phyloP scores from a whole-genome alignment of 1,140 invertebrate species.

The Wiebesia pumilae region DNA sequence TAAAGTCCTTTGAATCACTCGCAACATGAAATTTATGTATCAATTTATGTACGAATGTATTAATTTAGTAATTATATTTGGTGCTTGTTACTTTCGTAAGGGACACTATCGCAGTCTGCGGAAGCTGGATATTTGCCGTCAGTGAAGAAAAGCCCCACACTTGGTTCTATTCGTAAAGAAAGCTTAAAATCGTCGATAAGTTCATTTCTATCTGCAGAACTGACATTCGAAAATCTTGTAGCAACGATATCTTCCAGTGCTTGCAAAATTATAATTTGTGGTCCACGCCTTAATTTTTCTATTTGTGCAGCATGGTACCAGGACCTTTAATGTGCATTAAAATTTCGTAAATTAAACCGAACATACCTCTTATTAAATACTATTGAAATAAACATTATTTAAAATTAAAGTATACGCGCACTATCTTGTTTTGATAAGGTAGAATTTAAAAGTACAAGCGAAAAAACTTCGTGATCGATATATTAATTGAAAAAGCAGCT shows the following conservation, averaged over 20 bases:
- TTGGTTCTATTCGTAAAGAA: conserved; percentile 33
- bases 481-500: no score
- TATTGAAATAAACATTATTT: no score
- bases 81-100: conserved; percentile 42
- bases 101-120: conserved; percentile 41
- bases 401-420: no score
- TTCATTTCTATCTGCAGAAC: conserved; percentile 9
- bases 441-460: no score
- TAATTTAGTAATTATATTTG: neutral
- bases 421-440: no score
- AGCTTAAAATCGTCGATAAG: conserved; percentile 19
- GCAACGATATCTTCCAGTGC: conserved; percentile 43
- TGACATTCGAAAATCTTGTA: conserved; percentile 3
- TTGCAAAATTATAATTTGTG: conserved; percentile 46
- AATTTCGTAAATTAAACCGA: neutral
- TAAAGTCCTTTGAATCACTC: no score
- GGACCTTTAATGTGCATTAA: conserved; percentile 28
- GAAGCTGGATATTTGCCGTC: conserved; percentile 49
- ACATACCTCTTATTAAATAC: no score
- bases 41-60: neutral
- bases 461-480: no score
- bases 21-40: no score
- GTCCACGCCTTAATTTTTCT: conserved; percentile 41
- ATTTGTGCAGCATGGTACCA: conserved; percentile 30
- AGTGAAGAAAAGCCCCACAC: conserved; percentile 35